Evolutionary conservation across 2,797 vertebrate genomes (phyloP).

Genomic region (Salarias fasciatus): DNA sequence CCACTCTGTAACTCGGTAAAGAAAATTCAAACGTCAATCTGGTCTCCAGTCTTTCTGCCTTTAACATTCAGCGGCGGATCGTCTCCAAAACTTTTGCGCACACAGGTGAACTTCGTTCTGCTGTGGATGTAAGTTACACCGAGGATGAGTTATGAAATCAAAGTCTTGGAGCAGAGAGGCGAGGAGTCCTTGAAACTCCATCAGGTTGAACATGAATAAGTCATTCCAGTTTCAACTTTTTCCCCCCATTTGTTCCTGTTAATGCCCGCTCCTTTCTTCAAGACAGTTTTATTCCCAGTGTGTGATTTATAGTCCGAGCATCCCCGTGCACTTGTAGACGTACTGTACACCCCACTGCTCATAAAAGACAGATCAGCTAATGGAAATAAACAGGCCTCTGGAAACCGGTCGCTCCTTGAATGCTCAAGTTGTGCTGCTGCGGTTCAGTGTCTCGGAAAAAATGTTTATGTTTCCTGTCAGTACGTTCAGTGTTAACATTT

Average conservation of each 20-base stretch:
- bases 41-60: constrained; percentile 20
- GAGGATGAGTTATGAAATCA: constrained; percentile 16
- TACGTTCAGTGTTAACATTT: too few relatives aligned
- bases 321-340: too few relatives aligned
- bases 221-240: constrained; percentile 11
- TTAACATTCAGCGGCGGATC: neutral
- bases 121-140: neutral
- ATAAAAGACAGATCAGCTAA: too few relatives aligned
- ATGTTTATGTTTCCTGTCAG: too few relatives aligned
- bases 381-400: too few relatives aligned
- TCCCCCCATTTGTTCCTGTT: constrained; percentile 16
- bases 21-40: constrained; percentile 34
- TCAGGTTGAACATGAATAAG: constrained; percentile 17
- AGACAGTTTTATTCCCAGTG: neutral
- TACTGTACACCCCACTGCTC: neutral
- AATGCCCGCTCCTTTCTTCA: neutral
- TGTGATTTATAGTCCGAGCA: neutral
- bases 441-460: too few relatives aligned
- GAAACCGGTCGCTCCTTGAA: too few relatives aligned
- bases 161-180: constrained; percentile 17
- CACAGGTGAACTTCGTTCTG: too few relatives aligned
- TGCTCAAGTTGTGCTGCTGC: too few relatives aligned
- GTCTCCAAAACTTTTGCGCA: too few relatives aligned
- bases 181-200: constrained; percentile 2
- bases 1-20: neutral